These are phyloP conservation scores for Sicus ferrugineus DNA, from an alignment of 2,888 invertebrate species.

Conservation along the genomic window DNA sequence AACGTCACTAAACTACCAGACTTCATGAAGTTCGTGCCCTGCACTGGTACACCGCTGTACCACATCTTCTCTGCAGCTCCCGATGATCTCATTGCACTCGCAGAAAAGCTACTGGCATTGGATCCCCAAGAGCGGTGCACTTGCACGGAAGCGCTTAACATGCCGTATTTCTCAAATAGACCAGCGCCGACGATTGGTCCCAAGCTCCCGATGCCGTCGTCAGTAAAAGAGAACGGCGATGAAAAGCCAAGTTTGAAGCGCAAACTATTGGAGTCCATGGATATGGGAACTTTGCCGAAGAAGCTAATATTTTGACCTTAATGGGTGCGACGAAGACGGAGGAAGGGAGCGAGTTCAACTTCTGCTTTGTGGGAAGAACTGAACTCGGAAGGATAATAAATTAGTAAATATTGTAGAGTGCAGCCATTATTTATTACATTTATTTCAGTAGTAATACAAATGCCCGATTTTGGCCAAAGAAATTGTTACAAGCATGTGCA, in stretches of 20 bases:
- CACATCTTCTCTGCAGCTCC: conserved; percentile 96
- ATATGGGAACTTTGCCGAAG: conserved; percentile 70
- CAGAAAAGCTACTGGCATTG: conserved; percentile 79
- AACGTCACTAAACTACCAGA: conserved; percentile 83
- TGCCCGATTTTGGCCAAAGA: too few relatives aligned
- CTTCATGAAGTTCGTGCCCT: conserved; percentile 90
- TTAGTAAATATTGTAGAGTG: too few relatives aligned
- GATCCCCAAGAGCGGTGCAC: conserved; percentile 85
- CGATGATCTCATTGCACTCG: conserved; percentile 86
- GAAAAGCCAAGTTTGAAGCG: conserved; percentile 73
- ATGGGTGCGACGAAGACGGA: neutral
- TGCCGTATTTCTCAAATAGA: conserved; percentile 90
- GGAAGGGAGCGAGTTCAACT: neutral
- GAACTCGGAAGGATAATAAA: too few relatives aligned
- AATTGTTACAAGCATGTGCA: too few relatives aligned
- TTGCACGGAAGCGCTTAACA: conserved; percentile 84
- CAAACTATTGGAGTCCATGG: conserved; percentile 71
- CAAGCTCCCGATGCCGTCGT: conserved; percentile 72
- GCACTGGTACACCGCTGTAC: conserved; percentile 82
- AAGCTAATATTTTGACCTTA: conserved; percentile 67
- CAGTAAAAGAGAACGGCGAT: conserved; percentile 50
- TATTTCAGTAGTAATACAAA: too few relatives aligned
- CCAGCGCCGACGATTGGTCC: conserved; percentile 86
- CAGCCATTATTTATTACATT: too few relatives aligned
- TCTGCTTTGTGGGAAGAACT: too few relatives aligned